Base-by-base conservation (phyloP, 1,140 invertebrate genomes). In the Aphaenogaster rudis region DNA sequence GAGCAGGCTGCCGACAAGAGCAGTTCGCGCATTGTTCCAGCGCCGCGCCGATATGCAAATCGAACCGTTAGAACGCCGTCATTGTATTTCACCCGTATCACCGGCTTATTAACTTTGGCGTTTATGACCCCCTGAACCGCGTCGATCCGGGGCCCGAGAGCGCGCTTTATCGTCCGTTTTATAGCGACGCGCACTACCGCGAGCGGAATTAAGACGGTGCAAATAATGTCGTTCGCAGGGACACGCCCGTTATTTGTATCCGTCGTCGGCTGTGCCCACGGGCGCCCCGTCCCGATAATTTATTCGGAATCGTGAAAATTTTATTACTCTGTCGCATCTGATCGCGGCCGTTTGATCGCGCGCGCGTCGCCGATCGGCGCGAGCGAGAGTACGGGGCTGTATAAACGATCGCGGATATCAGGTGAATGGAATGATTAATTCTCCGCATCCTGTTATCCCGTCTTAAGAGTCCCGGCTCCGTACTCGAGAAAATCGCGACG, bases 351-450 rank as follows among this genome's bases (percentile, higher is more conserved):
- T 48, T 76, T 45, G 63, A 78, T 78, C 63, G 74, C 7, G 28
- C 76, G 76, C 33, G 59, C 17, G n/a, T 21, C 8, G n/a, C 13
- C 77, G 45, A 7, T 50, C 59, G 61, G n/a, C 48, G 11, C 52
- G 45, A 59, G 36, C 61, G 11, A 42, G 39, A 21, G 74, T 72
- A 39, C 48, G 84, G 11, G 36, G 33, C 42, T 52, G 78, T 82
- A 91, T 84, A 90, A 90, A 90, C 69, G 87, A 91, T 90, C 87
- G 85, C 50, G 92, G 90, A 88, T 92, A 90, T 91, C 92, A 86
- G 90, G 81, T 88, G 88, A 89, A 92, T 81, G 86, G 69, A 88
- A 91, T 92, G 92, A 92, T 92, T 92, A 92, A 92, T 90, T 90
- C 88, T 89, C 88, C 86, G 79, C 81, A 85, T 86, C 91, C 88